Base-by-base conservation (phyloP, 2,888 invertebrate species). In the Harpalus rufipes region DNA sequence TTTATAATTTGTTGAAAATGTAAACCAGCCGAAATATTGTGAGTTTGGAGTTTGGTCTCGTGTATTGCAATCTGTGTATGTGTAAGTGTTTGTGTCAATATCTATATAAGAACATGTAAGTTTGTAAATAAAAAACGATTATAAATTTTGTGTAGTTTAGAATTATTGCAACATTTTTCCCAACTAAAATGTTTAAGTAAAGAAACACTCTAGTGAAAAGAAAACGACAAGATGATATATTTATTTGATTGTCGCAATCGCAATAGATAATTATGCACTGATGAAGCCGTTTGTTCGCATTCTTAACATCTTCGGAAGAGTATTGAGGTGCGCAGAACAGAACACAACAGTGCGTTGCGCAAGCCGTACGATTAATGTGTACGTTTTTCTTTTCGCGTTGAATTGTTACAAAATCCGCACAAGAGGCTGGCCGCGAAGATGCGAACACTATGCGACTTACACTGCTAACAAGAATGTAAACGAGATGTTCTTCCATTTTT, bases 381-480 rank as follows among this genome's bases (percentile, higher is more conserved):
- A 61, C 79, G 79, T 78, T 78, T 78, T 78, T 78, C 78, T 78
- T 56, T 78, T 78, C 78, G 56, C 32, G 58, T 59, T 59, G 58
- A 61, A 79, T 79, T 79, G 79, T 79, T 79, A 79, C 79, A 79
- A 79, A 79, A 79, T 79, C 79, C 39, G 59, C 79, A 59, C 79
- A 79, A 78, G 78, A 78, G 39, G 79, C 39, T 61, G 61, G 79
- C 32, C 58, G 59, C 10, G 39, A 12, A 16, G 59, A 51, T 25
- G 25, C 18, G 25, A 78, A 78, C 41, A 76, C 51, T 72, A 16
- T 8, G 68, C 18, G 68, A 39, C 10, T 39, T 74, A 74, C 79
- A 79, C 79, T 79, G 79, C 12, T 59, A 61, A 61, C 7, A 10
- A 14, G 32, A 79, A 79, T 39, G 8, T 0, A 51, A 51, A 51